Evolutionary conservation across 2,113 vertebrate species (phyloP), one percentile per base, ranked within the genome.

Genomic region (Tiliqua scincoides): DNA sequence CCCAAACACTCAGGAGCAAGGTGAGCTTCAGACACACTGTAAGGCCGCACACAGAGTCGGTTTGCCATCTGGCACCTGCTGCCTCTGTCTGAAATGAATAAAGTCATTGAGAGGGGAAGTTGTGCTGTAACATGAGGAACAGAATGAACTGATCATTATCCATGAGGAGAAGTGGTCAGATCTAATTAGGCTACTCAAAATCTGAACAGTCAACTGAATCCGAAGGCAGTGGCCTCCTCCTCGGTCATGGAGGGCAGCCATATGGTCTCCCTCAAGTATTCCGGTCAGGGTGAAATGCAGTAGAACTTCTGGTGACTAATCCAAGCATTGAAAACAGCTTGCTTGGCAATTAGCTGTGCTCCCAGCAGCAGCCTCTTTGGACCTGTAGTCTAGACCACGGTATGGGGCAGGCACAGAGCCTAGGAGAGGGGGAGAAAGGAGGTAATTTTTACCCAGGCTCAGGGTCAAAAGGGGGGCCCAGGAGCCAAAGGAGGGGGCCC

Each of bases 41-140:
- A 87, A 87, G 92, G 85, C 90, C 94, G 93, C 93, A 75, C 85
- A 83, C 78, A 87, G 89, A 88, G 89, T 91, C 74, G 0, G 83
- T 94, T 93, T 94, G 92, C 95, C 92, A 96, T 94, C 96, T 96
- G 96, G 95, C 96, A 96, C 95, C 95, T 95, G 94, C 95, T 94
- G 87, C 90, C 91, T 89, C 89, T 90, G 87, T 82, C 85, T 93
- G 88, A 94, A 94, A 94, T 89, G 88, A 92, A 94, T 95, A 90
- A 94, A 95, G 94, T 93, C 89, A 91, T 93, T 17, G 11, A 95
- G 93, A 94, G 35, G 83, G 78, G 84, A 92, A 91, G 88, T 88
- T 92, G 81, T 82, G 74, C 35, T 0, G 93, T 95, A 97, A 97
- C 91, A 93, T 74, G 93, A 96, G 95, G 92, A 95, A 91, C 82